phyloP scores from a whole-genome alignment of 2,113 vertebrate genomes.

The Dendrocopos noguchii region DNA sequence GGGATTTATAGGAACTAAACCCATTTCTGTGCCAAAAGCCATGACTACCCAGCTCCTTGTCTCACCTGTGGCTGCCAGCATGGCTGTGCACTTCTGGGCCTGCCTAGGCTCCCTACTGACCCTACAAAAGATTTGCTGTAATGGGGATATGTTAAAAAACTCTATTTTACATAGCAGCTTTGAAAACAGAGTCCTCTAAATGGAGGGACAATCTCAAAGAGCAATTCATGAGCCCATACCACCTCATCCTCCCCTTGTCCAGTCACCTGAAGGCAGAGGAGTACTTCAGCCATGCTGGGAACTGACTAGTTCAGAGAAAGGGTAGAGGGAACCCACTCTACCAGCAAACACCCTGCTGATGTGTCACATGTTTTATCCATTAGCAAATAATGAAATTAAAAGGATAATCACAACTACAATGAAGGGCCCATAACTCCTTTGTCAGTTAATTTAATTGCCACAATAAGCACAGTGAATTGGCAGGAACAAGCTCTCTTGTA shows the following conservation, averaged over 20 bases:
- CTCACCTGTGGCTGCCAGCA: background rate
- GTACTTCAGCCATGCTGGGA: background rate
- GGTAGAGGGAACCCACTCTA: background rate
- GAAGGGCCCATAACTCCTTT: background rate
- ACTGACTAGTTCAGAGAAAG: background rate
- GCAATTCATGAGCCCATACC: background rate
- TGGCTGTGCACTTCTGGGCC: background rate
- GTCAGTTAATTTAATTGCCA: background rate
- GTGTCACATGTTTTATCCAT: background rate
- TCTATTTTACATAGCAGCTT: background rate
- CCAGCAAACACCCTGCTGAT: background rate
- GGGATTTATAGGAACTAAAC: background rate
- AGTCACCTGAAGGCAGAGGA: background rate
- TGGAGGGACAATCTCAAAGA: background rate
- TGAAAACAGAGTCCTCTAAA: background rate
- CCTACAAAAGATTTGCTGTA: background rate
- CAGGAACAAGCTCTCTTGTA: background rate
- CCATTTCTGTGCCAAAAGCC: background rate
- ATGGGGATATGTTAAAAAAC: background rate
- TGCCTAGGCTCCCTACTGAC: background rate
- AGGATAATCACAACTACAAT: background rate
- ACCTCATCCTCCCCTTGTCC: background rate
- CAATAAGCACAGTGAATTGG: background rate
- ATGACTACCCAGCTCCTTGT: rapidly evolving
- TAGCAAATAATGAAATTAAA: background rate